Evolutionary conservation across 2,888 invertebrate species (phyloP).

Genomic region (Ariolimax columbianus): DNA sequence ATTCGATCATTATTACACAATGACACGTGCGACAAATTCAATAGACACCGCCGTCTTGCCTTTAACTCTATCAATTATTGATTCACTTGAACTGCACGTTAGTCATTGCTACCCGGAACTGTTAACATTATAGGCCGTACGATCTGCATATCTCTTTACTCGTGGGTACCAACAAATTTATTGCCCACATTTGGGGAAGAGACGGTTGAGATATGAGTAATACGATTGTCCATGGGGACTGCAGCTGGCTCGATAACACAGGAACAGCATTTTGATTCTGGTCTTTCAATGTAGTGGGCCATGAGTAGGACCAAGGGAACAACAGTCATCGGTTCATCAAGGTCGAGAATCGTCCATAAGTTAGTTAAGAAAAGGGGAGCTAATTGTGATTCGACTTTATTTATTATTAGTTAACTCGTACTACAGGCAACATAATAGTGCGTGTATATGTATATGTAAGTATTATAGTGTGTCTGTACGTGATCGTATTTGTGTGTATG

Average conservation of each 20-base stretch:
- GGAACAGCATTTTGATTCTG: constrained; percentile 50
- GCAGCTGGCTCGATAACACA: constrained; percentile 39
- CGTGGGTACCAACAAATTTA: constrained; percentile 24
- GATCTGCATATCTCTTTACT: constrained; percentile 48
- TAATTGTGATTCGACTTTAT: too few relatives aligned
- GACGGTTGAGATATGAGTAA: constrained; percentile 49
- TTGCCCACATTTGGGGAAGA: not conserved
- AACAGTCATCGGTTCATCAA: not conserved
- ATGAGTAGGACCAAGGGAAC: not conserved
- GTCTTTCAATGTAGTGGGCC: constrained; percentile 11
- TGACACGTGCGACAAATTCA: constrained; percentile 53
- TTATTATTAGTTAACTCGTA: too few relatives aligned
- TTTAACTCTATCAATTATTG: constrained; percentile 53
- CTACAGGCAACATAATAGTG: too few relatives aligned
- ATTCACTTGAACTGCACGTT: constrained; percentile 47
- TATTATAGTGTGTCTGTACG: too few relatives aligned
- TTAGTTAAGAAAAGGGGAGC: not conserved
- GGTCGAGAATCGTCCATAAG: not conserved
- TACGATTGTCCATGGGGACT: not conserved
- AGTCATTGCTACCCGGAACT: not conserved
- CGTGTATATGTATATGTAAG: too few relatives aligned
- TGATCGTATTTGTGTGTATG: too few relatives aligned
- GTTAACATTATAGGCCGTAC: not conserved
- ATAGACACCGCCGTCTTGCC: constrained; percentile 40
- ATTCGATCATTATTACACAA: constrained; percentile 51